These are phyloP conservation scores for Diarsia dahlii DNA, from an alignment of 2,888 invertebrate species.

Conservation along the genomic window DNA sequence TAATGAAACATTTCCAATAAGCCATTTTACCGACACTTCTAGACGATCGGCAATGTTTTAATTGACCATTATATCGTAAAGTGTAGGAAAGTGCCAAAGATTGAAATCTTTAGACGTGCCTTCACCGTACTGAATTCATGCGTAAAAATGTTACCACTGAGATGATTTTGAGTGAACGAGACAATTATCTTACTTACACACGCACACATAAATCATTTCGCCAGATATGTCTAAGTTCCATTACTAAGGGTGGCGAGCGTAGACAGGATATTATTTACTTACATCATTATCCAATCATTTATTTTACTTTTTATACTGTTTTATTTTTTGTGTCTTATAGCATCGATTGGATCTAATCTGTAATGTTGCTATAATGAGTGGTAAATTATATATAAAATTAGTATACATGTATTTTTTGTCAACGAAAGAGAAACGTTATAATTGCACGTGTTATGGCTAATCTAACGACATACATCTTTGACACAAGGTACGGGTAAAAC, in stretches of 20 bases:
- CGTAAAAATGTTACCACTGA: background rate
- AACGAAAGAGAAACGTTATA: background rate
- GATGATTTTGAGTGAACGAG: background rate
- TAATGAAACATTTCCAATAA: background rate
- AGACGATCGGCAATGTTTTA: slow-evolving; percentile 14
- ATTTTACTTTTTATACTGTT: no score
- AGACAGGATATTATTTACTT: no score
- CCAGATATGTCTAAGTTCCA: no score
- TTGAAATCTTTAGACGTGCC: background rate
- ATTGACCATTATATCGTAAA: slow-evolving; percentile 14
- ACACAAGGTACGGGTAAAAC: background rate
- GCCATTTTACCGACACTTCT: background rate
- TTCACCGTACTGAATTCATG: background rate
- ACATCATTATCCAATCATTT: no score
- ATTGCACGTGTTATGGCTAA: background rate
- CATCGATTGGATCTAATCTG: no score
- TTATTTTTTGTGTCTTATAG: no score
- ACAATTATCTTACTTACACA: background rate
- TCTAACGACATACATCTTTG: slow-evolving; percentile 1
- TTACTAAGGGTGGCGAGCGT: no score
- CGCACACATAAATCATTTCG: no score
- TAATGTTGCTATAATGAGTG: no score
- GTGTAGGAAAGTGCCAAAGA: background rate
- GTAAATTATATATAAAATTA: no score
- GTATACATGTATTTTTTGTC: background rate